phyloP scores from a whole-genome alignment of 2,797 vertebrate species.

The Fratercula arctica region DNA sequence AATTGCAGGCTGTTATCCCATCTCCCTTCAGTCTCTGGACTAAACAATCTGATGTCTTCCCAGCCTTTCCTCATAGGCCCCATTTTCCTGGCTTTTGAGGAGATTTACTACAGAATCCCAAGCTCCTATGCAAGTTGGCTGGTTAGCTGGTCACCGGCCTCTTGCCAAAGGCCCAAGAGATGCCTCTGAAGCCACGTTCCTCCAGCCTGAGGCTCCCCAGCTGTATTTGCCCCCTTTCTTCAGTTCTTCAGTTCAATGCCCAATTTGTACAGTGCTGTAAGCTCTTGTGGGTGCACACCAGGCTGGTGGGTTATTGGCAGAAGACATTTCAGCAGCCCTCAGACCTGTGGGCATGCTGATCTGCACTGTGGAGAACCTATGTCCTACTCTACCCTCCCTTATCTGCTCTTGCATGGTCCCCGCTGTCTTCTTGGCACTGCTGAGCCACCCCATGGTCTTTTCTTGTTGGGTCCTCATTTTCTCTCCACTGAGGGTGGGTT shows the following conservation, averaged over 20 bases:
- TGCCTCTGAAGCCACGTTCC: not conserved
- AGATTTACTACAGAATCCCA: not conserved
- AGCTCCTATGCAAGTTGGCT: not conserved
- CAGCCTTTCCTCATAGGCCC: not conserved
- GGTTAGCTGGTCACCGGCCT: not conserved
- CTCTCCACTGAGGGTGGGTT: not conserved
- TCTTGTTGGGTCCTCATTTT: not conserved
- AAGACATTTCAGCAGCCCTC: not conserved
- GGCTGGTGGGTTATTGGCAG: not conserved
- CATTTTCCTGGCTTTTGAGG: not conserved
- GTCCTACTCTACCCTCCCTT: not conserved
- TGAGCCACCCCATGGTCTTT: not conserved
- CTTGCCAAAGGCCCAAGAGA: not conserved
- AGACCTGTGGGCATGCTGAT: not conserved
- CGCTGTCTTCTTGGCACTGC: not conserved
- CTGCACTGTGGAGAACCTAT: not conserved
- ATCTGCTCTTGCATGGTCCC: not conserved
- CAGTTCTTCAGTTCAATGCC: not conserved
- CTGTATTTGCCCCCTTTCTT: not conserved
- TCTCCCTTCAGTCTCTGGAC: not conserved
- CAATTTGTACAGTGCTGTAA: accelerated
- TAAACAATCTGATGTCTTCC: not conserved
- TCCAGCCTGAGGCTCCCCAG: not conserved
- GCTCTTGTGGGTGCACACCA: not conserved
- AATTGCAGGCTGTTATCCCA: slow-evolving; percentile 23